Evolutionary conservation across 2,888 invertebrate species (phyloP).

Genomic region (Tipula helvola): DNA sequence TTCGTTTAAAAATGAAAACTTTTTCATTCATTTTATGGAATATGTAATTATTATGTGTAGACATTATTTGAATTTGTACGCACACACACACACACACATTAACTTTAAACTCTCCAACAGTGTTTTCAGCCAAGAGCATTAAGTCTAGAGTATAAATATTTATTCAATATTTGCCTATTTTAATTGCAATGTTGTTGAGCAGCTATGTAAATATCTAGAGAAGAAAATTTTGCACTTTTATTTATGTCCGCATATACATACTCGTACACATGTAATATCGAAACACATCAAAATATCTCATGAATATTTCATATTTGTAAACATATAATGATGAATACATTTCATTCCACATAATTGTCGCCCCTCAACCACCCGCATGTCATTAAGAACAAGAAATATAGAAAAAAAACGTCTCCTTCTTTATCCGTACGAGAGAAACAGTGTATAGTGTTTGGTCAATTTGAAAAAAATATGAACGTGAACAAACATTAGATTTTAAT

Average conservation of each 20-base stretch:
- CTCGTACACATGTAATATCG: not conserved
- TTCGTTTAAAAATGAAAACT: not conserved
- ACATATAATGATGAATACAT: not conserved
- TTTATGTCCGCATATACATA: not conserved
- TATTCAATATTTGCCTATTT: not conserved
- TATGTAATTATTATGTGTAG: not conserved
- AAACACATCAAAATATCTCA: not conserved
- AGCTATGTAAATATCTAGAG: not conserved
- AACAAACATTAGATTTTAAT: not conserved
- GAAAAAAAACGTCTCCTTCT: not conserved
- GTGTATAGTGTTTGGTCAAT: not conserved
- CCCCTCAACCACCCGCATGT: not conserved
- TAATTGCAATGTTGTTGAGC: not conserved
- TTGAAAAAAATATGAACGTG: slow-evolving; percentile 4
- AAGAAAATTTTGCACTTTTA: not conserved
- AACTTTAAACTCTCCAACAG: not conserved
- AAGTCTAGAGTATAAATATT: not conserved
- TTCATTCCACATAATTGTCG: not conserved
- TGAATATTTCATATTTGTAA: not conserved
- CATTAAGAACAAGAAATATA: not conserved
- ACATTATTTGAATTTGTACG: not conserved
- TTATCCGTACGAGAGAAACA: not conserved
- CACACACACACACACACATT: not conserved
- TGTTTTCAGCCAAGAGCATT: not conserved
- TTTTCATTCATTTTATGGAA: not conserved